Base-by-base conservation (phyloP, 2,888 invertebrate genomes). In the Cataglyphis albicans region DNA sequence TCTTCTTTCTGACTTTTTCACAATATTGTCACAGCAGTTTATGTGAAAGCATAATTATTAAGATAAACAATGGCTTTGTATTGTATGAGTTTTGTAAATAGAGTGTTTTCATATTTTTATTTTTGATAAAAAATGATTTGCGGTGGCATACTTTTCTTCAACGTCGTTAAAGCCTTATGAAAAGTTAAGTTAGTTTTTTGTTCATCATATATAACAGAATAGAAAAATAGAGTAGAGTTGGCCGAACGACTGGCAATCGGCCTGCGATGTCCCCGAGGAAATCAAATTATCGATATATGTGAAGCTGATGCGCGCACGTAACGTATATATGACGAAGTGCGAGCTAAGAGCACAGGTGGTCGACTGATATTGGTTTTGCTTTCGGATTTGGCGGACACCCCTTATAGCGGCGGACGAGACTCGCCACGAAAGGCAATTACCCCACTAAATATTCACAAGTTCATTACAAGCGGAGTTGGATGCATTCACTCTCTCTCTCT, bases 401-500 rank as follows among this genome's bases (percentile, higher is more conserved):
- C 80, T 88, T 91, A 90, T 86, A 89, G 67, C 84, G 75, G 87
- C 80, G 65, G 76, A 81, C 65, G 84, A 88, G 75, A 81, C 88
- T 88, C 91, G 85, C 89, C 90, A 88, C 86, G 92, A 92, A 91
- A 92, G 92, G 92, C 93, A 94, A 94, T 94, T 93, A 93, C 93
- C 92, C 89, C 91, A 91, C 93, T 94, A 93, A 94, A 94, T 94
- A 94, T 94, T 94, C 94, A 94, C 93, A 93, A 94, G 93, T 94
- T 94, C 94, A 91, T 93, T 92, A 93, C 90, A 91, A 91, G 88
- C 89, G 35, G 86, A 91, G 91, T 87, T 89, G 88, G 83, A 90
- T 85, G 86, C 86, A 76, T 85, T 81, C 84, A 35, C 83, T 80
- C 83, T 82, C 82, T 82, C 52, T 80, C 83, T 82, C 81, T 81